These are phyloP conservation scores for Entosphenus tridentatus DNA, from an alignment of 2,113 vertebrate species.

Conservation along the genomic window DNA sequence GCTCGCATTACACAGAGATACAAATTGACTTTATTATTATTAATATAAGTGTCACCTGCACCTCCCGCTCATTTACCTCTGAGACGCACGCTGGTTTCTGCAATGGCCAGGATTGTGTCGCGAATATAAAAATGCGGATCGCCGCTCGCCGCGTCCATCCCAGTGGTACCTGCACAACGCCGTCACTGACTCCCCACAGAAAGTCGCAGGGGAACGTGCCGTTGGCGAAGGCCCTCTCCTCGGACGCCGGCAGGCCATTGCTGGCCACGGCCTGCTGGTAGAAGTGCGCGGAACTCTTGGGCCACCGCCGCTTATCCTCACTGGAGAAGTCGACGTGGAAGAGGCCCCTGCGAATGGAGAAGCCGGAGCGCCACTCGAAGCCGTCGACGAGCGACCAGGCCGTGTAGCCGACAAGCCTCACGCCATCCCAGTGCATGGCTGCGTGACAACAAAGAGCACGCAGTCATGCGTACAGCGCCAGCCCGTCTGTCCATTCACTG, in stretches of 20 bases:
- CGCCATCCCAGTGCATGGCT: constrained; percentile 54
- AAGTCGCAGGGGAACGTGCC: constrained; percentile 66
- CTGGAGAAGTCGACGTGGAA: constrained; percentile 80
- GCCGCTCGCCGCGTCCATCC: no score
- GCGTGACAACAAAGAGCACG: constrained; percentile 7
- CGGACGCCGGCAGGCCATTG: constrained; percentile 63
- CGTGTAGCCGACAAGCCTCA: constrained; percentile 70
- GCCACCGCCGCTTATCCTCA: constrained; percentile 46
- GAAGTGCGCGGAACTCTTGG: constrained; percentile 71
- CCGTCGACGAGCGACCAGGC: constrained; percentile 86
- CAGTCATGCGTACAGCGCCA: no score
- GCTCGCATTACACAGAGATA: no score
- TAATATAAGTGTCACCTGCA: no score
- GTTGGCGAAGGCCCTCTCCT: constrained; percentile 44
- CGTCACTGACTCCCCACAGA: constrained; percentile 66
- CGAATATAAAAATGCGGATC: no score
- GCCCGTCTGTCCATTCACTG: no score
- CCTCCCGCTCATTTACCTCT: no score
- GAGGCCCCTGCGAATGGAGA: constrained; percentile 55
- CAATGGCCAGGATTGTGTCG: no score
- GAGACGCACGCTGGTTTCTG: no score
- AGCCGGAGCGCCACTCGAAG: constrained; percentile 77
- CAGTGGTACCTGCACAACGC: constrained; percentile 52
- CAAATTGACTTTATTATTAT: no score
- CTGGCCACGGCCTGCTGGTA: constrained; percentile 67